Evolutionary conservation across 2,888 invertebrate genomes (phyloP).

Genomic region (Flexamia atlantica): DNA sequence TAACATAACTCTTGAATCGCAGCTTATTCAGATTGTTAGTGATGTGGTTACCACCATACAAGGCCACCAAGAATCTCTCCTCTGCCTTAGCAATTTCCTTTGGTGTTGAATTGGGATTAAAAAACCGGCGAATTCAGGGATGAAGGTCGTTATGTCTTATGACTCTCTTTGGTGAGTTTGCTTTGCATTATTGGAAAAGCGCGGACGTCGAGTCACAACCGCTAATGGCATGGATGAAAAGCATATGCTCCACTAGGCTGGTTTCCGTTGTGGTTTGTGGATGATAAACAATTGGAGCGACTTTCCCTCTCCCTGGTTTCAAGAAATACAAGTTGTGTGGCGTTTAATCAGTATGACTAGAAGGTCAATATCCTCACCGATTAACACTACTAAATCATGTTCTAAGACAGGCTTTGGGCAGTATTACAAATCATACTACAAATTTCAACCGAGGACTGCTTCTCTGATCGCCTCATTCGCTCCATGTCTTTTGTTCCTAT

Average conservation of each 20-base stretch:
- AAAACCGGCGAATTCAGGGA: neutral
- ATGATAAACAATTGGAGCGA: neutral
- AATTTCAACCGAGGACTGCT: no score
- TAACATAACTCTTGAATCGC: slow-evolving; percentile 14
- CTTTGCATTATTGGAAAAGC: neutral
- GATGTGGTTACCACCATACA: slow-evolving; percentile 14
- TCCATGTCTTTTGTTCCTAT: no score
- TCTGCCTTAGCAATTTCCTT: neutral
- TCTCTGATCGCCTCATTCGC: no score
- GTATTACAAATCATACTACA: no score
- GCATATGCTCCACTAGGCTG: neutral
- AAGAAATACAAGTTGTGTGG: no score
- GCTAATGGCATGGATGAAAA: neutral
- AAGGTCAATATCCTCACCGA: no score
- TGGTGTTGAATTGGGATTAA: slow-evolving; percentile 10
- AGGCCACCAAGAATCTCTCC: slow-evolving; percentile 14
- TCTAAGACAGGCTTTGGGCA: no score
- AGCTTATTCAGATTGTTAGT: neutral
- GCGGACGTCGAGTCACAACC: neutral
- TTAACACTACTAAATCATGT: no score
- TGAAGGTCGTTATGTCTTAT: neutral
- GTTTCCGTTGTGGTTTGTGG: neutral
- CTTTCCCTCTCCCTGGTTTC: neutral
- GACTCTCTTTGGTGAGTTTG: neutral
- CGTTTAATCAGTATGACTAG: no score